Percentiles rank a stretch among this genome's conserved stretches.
These are phyloP conservation scores for Oxyura jamaicensis DNA, from an alignment of 2,113 vertebrate species.

Conservation along the genomic window DNA sequence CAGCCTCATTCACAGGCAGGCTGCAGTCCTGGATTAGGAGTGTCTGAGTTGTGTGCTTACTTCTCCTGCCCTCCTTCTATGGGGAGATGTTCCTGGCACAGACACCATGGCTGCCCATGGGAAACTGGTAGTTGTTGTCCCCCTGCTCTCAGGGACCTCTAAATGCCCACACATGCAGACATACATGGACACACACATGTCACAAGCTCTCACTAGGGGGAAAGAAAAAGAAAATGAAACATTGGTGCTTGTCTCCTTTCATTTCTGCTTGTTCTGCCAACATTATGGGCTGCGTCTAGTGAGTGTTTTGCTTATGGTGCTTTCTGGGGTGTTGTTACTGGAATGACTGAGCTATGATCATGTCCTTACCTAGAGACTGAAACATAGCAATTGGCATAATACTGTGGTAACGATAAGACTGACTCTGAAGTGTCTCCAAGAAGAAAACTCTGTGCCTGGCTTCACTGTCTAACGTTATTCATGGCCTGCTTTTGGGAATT, in stretches of 20 bases:
- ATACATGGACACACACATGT: too few species aligned
- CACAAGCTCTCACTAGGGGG: background rate
- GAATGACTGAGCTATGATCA: background rate
- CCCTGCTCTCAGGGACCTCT: background rate
- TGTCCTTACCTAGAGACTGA: background rate
- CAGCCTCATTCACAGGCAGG: rapidly evolving
- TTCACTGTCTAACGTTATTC: background rate
- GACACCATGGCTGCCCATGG: rapidly evolving
- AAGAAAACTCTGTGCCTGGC: background rate
- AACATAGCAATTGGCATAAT: background rate
- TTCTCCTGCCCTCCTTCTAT: background rate
- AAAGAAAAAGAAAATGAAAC: background rate
- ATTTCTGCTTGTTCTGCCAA: background rate
- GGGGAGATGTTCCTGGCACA: background rate
- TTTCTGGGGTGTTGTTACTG: background rate
- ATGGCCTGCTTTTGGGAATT: background rate
- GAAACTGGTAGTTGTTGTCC: background rate
- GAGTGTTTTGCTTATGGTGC: background rate
- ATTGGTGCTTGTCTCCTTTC: background rate
- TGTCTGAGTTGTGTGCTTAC: rapidly evolving
- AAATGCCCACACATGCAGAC: rapidly evolving
- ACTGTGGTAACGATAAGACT: background rate
- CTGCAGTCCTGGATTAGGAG: background rate
- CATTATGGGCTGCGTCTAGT: background rate
- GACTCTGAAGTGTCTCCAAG: background rate